phyloP scores from a whole-genome alignment of 1,140 invertebrate species.

The Papilio aristodemus region DNA sequence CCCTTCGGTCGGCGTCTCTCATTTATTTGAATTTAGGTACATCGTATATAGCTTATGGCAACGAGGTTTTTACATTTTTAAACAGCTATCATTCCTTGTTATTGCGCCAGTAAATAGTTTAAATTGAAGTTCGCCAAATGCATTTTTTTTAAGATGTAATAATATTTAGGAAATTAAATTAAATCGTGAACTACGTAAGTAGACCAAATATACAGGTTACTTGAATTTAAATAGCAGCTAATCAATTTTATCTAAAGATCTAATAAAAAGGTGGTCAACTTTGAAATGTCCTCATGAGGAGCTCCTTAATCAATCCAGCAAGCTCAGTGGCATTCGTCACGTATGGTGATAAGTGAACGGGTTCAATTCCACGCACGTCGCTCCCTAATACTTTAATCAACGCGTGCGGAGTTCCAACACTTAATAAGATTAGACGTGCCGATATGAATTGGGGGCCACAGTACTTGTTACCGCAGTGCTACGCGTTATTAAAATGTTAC shows the following conservation, averaged over 20 bases:
- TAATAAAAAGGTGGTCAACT: conserved; percentile 1
- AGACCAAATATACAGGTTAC: too few relatives aligned
- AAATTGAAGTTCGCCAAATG: not conserved
- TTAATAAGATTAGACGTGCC: conserved; percentile 26
- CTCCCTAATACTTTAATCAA: conserved; percentile 17
- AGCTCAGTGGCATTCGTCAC: not conserved
- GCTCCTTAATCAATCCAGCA: not conserved
- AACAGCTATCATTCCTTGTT: not conserved
- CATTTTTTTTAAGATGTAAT: too few relatives aligned
- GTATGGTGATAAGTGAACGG: conserved; percentile 11
- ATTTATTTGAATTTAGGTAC: conserved; percentile 26
- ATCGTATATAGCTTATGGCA: not conserved
- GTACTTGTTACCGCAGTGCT: not conserved
- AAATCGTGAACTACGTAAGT: too few relatives aligned
- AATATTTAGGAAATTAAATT: too few relatives aligned
- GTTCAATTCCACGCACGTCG: conserved; percentile 16
- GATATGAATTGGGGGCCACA: conserved; percentile 14
- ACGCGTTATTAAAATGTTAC: conserved; percentile 1
- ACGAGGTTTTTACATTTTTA: not conserved
- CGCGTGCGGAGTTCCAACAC: conserved; percentile 15
- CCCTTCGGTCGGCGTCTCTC: not conserved
- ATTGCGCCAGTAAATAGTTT: not conserved
- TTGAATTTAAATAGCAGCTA: too few relatives aligned
- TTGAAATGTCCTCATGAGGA: not conserved
- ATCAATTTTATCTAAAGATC: not conserved